phyloP scores from a whole-genome alignment of 2,888 invertebrate genomes.

The Ectropis crepuscularia region DNA sequence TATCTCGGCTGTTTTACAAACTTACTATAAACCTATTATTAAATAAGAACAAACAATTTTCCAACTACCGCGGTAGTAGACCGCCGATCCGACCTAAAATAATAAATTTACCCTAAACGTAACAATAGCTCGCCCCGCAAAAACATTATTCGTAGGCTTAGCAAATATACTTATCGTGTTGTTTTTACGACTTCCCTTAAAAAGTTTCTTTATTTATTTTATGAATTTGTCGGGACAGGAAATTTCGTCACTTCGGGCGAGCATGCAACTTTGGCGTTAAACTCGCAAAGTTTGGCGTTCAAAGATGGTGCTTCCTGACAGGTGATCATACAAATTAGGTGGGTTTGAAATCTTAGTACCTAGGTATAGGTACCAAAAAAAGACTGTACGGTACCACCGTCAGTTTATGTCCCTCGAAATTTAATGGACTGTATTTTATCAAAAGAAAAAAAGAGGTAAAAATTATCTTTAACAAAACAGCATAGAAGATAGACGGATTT shows the following conservation, averaged over 20 bases:
- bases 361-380: too few relatives aligned
- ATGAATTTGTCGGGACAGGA: constrained; percentile 45
- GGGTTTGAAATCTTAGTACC: constrained; percentile 7
- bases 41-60: background rate
- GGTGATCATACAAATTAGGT: constrained; percentile 24
- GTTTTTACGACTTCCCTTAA: constrained; percentile 52
- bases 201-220: constrained; percentile 57
- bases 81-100: constrained; percentile 12
- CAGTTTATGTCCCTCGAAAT: too few relatives aligned
- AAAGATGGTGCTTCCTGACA: constrained; percentile 15
- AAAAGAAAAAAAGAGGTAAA: too few relatives aligned
- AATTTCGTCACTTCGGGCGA: constrained; percentile 47
- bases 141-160: constrained; percentile 48
- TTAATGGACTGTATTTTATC: too few relatives aligned
- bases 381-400: too few relatives aligned
- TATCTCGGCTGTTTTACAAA: background rate
- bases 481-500: too few relatives aligned
- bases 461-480: too few relatives aligned
- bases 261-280: constrained; percentile 44
- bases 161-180: constrained; percentile 51
- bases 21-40: background rate
- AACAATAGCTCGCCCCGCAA: constrained; percentile 37
- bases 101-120: constrained; percentile 39
- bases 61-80: background rate
- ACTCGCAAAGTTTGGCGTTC: constrained; percentile 39